Percentiles rank a stretch among this genome's conserved stretches.
These are phyloP conservation scores for Aplidium turbinatum DNA, from an alignment of 23 tunicate species.

Conservation along the genomic window DNA sequence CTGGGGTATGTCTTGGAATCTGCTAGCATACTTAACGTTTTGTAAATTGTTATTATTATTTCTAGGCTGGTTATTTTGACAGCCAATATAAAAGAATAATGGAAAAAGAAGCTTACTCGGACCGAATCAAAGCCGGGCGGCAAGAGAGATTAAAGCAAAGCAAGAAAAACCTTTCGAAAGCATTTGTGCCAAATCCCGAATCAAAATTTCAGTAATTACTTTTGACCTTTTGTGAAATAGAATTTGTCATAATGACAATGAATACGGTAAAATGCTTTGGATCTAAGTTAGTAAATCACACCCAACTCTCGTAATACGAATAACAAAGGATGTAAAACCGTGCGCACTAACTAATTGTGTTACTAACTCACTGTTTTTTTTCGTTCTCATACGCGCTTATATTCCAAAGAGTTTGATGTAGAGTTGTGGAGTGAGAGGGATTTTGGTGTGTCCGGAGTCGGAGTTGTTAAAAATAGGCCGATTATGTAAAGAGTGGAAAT, in stretches of 20 bases:
- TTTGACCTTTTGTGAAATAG: neutral
- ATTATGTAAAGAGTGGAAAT: no score
- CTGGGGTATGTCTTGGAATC: no score
- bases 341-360: no score
- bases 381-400: neutral
- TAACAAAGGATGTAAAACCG: no score
- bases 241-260: neutral
- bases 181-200: constrained; percentile 72
- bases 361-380: neutral
- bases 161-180: constrained; percentile 87
- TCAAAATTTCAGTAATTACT: constrained; percentile 69
- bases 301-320: no score
- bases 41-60: no score
- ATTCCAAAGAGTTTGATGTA: no score
- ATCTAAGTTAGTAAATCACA: no score
- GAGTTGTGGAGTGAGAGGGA: no score
- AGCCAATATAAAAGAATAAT: constrained; percentile 78
- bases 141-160: constrained; percentile 53
- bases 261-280: neutral
- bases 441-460: no score
- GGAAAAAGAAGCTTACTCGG: constrained; percentile 98
- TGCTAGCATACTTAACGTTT: no score
- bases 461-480: no score
- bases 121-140: constrained; percentile 65
- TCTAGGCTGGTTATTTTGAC: constrained; percentile 96